Conservation (phyloP, 1,140 invertebrate species). For the Nasonia giraulti region DNA sequence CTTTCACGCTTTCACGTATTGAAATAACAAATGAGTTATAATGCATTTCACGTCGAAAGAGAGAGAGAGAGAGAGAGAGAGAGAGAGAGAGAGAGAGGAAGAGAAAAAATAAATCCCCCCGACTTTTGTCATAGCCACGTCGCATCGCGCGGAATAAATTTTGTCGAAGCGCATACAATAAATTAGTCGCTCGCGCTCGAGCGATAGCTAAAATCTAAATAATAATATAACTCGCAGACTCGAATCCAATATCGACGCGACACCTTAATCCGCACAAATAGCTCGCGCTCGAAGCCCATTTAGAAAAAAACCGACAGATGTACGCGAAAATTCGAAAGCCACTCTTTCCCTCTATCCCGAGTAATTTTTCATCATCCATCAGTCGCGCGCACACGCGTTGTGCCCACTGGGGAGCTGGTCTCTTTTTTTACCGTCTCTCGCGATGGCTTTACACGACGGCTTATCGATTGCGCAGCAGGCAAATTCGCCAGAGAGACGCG, state of each 20-base stretch:
- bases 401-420: neutral
- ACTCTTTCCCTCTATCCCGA: neutral
- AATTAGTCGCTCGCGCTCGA: neutral
- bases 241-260: neutral
- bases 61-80: too few relatives aligned
- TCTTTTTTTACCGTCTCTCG: neutral
- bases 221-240: neutral
- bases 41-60: too few relatives aligned
- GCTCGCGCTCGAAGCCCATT: neutral
- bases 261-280: neutral
- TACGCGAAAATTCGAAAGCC: constrained; percentile 9
- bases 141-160: neutral
- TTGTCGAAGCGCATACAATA: neutral
- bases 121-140: neutral
- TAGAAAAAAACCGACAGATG: neutral
- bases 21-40: neutral
- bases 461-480: constrained; percentile 27
- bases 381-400: neutral
- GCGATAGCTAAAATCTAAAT: neutral
- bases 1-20: neutral
- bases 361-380: constrained; percentile 45
- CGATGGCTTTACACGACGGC: neutral
- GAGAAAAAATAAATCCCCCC: too few relatives aligned
- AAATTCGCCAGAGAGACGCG: constrained; percentile 3
- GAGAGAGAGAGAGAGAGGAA: too few relatives aligned